phyloP scores from a whole-genome alignment of 2,888 invertebrate genomes.

The Lasioglossum calceatum region DNA sequence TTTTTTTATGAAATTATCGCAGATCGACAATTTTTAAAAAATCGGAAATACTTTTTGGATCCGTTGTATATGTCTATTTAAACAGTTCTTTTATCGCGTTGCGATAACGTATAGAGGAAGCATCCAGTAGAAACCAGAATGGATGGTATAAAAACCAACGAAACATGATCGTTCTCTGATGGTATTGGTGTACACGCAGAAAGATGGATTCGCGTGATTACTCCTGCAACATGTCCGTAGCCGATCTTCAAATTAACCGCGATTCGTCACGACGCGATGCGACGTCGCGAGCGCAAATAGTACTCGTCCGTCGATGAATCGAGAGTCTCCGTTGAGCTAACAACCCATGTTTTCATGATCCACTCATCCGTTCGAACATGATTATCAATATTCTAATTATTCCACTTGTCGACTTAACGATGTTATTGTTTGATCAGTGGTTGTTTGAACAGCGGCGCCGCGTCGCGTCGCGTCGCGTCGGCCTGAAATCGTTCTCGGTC shows the following conservation, averaged over 20 bases:
- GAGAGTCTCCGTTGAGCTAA: slow-evolving; percentile 50
- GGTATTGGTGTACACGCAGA: background rate
- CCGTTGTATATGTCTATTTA: no score
- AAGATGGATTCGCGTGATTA: background rate
- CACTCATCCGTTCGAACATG: slow-evolving; percentile 57
- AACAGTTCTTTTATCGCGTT: no score
- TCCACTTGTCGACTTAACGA: slow-evolving; percentile 65
- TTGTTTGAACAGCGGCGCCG: slow-evolving; percentile 51
- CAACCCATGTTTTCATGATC: slow-evolving; percentile 63
- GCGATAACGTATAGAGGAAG: no score
- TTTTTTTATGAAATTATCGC: no score
- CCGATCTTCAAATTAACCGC: slow-evolving; percentile 6
- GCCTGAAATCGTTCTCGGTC: slow-evolving; percentile 26
- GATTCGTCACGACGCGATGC: background rate
- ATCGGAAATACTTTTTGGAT: no score
- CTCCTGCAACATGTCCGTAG: background rate
- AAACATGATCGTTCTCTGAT: no score
- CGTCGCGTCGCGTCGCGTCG: background rate
- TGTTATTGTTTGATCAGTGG: slow-evolving; percentile 73
- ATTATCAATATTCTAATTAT: slow-evolving; percentile 72
- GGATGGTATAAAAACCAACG: no score
- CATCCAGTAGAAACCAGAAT: no score
- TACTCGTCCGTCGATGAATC: slow-evolving; percentile 38
- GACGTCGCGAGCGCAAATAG: slow-evolving; percentile 26
- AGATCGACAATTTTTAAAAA: no score